Evolutionary conservation across 1,140 invertebrate species (phyloP).

Genomic region (Cydia splendana): DNA sequence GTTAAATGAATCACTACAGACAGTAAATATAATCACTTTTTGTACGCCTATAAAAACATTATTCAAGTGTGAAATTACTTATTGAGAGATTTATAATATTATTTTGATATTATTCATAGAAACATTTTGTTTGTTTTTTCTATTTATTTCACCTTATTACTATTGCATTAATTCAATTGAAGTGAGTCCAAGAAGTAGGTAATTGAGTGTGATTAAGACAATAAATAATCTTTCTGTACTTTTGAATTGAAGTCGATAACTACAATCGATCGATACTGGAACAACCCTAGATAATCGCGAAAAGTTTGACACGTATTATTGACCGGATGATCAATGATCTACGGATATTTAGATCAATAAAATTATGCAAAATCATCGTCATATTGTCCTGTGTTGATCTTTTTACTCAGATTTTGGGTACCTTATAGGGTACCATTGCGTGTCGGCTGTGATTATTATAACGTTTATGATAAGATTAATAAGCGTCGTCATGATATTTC

Average conservation of each 20-base stretch:
- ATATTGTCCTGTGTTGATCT: conserved; percentile 67
- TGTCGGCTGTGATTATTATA: conserved; percentile 21
- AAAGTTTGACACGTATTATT: conserved; percentile 71
- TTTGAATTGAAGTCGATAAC: conserved; percentile 28
- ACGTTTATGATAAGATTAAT: background rate
- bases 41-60: too few species aligned
- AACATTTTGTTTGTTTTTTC: too few species aligned
- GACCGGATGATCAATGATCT: conserved; percentile 74
- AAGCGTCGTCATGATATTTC: background rate
- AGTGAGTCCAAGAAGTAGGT: too few species aligned
- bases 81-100: too few species aligned
- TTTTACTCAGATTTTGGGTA: conserved; percentile 56
- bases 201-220: too few species aligned
- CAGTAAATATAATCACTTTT: too few species aligned
- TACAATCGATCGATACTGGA: conserved; percentile 3
- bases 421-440: conserved; percentile 52
- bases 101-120: too few species aligned
- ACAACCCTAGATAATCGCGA: conserved; percentile 59
- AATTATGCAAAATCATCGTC: conserved; percentile 76
- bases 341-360: conserved; percentile 75
- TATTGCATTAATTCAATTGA: too few species aligned
- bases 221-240: too few species aligned
- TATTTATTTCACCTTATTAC: too few species aligned
- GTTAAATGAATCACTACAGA: too few species aligned
- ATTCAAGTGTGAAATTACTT: too few species aligned